Conservation (phyloP, 1,140 invertebrate species). For the Bombus superbus region DNA sequence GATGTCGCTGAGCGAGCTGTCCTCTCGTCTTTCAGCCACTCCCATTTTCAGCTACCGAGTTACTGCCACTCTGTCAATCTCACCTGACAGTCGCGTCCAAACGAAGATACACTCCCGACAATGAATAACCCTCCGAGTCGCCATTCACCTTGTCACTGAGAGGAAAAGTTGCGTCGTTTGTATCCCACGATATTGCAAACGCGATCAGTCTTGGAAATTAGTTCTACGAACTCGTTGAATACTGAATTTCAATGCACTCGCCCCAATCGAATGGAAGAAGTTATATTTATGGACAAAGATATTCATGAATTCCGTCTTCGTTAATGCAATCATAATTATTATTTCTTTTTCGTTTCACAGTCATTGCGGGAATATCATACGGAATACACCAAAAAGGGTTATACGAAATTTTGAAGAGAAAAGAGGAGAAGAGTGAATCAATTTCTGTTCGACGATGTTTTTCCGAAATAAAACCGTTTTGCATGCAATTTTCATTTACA, state of each 20-base stretch:
- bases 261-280: not conserved
- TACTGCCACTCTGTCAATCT: constrained; percentile 70
- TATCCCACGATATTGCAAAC: constrained; percentile 39
- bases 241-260: not conserved
- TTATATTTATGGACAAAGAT: not conserved
- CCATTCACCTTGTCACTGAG: constrained; percentile 45
- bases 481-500: too few species aligned
- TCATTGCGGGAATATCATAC: too few species aligned
- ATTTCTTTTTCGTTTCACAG: too few species aligned
- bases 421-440: too few species aligned
- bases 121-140: constrained; percentile 53
- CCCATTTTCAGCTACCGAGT: constrained; percentile 73
- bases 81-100: constrained; percentile 50
- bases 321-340: not conserved
- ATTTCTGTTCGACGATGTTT: too few species aligned
- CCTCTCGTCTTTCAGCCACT: constrained; percentile 73
- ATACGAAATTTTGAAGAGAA: too few species aligned
- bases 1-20: constrained; percentile 72
- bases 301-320: not conserved
- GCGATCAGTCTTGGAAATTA: constrained; percentile 43
- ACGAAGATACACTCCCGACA: constrained; percentile 51
- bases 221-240: constrained; percentile 35
- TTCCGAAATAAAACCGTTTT: too few species aligned
- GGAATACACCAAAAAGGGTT: not conserved
- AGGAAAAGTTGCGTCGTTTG: constrained; percentile 43